phyloP scores from a whole-genome alignment of 2,113 vertebrate genomes.

The Triplophysa siluroides region DNA sequence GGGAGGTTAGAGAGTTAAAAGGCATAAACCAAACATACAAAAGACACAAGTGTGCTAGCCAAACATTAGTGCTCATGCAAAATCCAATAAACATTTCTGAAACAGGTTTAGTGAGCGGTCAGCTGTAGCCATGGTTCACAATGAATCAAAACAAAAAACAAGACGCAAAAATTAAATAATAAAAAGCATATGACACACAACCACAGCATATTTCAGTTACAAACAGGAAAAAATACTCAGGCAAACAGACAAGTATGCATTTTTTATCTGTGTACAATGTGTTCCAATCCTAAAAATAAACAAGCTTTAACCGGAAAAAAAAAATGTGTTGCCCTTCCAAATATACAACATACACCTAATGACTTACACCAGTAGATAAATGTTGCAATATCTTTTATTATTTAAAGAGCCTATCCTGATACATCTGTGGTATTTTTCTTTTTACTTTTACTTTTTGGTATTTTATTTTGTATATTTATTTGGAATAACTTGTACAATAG shows the following conservation, averaged over 20 bases:
- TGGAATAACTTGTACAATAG: too few species aligned
- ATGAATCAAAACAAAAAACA: constrained; percentile 14
- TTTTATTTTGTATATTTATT: too few species aligned
- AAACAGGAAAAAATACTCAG: neutral
- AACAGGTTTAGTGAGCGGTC: constrained; percentile 7
- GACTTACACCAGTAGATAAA: too few species aligned
- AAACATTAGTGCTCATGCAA: constrained; percentile 43
- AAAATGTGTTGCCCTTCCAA: too few species aligned
- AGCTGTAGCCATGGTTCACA: constrained; percentile 10
- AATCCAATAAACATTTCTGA: constrained; percentile 19
- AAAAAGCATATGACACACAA: constrained; percentile 4
- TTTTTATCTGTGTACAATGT: neutral
- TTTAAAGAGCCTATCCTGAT: too few species aligned
- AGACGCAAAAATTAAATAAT: neutral
- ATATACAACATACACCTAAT: too few species aligned
- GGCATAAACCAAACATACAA: neutral
- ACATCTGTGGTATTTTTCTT: too few species aligned
- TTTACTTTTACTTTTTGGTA: too few species aligned
- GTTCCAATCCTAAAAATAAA: neutral
- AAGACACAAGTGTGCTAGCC: constrained; percentile 8
- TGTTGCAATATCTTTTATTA: too few species aligned
- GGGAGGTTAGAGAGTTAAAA: constrained; percentile 12
- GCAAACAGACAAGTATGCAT: neutral
- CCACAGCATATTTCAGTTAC: constrained; percentile 1
- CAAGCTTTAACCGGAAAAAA: neutral